Percentiles rank a stretch among this genome's conserved stretches.
Evolutionary conservation across 2,888 invertebrate genomes (phyloP).

Genomic region (Ptilodon capucinus): DNA sequence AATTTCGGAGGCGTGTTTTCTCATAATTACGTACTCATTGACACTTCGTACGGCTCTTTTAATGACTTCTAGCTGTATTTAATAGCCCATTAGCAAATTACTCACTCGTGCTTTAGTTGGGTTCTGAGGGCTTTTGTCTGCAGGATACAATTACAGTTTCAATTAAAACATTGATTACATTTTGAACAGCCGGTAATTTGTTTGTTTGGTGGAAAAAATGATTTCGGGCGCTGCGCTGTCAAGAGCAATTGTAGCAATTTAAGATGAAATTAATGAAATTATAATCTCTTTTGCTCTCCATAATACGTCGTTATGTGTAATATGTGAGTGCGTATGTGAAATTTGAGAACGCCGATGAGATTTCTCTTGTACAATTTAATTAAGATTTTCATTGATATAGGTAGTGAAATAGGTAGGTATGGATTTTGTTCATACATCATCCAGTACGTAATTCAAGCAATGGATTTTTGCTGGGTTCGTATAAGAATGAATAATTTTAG

Average conservation of each 20-base stretch:
- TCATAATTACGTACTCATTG: constrained; percentile 42
- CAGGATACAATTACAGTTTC: constrained; percentile 40
- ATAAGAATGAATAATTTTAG: too few species aligned
- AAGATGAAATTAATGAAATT: not conserved
- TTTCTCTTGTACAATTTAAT: too few species aligned
- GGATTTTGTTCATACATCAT: too few species aligned
- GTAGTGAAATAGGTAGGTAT: too few species aligned
- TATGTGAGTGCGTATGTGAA: too few species aligned
- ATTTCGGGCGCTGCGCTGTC: not conserved
- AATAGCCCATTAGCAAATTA: constrained; percentile 54
- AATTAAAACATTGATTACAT: constrained; percentile 40
- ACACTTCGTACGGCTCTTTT: constrained; percentile 43
- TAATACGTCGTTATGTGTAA: too few species aligned
- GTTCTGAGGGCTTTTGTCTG: constrained; percentile 34
- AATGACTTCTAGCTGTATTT: constrained; percentile 47
- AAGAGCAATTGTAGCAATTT: not conserved
- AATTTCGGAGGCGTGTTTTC: constrained; percentile 31
- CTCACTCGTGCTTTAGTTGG: constrained; percentile 30
- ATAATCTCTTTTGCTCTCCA: not conserved
- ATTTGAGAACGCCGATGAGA: too few species aligned
- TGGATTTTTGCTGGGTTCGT: too few species aligned
- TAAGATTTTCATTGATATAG: too few species aligned
- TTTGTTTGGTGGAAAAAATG: not conserved
- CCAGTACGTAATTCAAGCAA: too few species aligned
- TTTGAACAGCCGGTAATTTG: constrained; percentile 8